Conservation (phyloP, 2,888 invertebrate species). For the Drymonia ruficornis region DNA sequence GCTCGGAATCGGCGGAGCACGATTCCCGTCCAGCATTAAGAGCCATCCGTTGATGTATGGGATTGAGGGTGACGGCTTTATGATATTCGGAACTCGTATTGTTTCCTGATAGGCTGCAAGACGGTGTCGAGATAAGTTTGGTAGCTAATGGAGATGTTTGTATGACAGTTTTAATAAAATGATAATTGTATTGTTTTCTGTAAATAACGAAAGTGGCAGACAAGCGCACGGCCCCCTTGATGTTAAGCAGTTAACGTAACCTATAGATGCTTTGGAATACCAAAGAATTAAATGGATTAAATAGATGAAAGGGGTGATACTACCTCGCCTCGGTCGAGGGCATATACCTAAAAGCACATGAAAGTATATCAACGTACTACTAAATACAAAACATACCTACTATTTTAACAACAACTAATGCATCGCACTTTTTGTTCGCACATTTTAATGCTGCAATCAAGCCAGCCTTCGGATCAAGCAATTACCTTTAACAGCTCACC, state of each 20-base stretch:
- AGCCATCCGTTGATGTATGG: constrained; percentile 46
- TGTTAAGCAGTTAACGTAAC: no score
- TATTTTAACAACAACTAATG: constrained; percentile 53
- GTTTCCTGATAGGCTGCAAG: constrained; percentile 6
- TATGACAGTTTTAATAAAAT: constrained; percentile 16
- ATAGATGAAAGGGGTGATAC: no score
- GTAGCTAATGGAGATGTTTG: constrained; percentile 20
- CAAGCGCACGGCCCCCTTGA: no score
- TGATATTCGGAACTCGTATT: constrained; percentile 1
- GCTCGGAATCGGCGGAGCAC: constrained; percentile 58
- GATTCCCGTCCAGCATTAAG: constrained; percentile 62
- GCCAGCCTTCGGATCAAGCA: constrained; percentile 60
- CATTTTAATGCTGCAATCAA: constrained; percentile 66
- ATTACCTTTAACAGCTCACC: constrained; percentile 69
- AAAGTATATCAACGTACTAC: not conserved
- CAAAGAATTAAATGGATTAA: no score
- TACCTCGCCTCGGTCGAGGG: no score
- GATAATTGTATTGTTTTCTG: constrained; percentile 6
- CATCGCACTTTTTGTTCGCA: constrained; percentile 55
- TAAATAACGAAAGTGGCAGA: no score
- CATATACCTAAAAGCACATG: no score
- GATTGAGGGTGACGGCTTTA: constrained; percentile 18
- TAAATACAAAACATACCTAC: constrained; percentile 41
- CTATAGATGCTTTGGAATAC: no score
- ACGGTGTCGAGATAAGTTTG: constrained; percentile 22